Evolutionary conservation across 1,140 invertebrate species (phyloP).

Genomic region (Microplitis demolitor): DNA sequence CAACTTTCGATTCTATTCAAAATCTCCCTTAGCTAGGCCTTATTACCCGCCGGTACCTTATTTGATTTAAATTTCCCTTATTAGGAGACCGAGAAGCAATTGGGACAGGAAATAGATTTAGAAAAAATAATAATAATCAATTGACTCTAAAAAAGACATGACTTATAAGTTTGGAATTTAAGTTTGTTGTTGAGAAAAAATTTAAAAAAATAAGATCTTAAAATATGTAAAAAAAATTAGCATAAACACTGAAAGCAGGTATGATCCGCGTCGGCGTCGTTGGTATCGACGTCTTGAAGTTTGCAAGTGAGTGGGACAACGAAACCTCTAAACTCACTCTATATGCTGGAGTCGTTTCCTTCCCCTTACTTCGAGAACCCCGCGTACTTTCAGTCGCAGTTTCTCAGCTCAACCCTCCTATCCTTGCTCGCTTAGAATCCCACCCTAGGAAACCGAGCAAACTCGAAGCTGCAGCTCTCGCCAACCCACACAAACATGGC

Average conservation of each 20-base stretch:
- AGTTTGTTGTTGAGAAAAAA: no score
- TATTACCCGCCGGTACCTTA: no score
- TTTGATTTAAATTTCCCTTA: no score
- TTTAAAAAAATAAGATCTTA: no score
- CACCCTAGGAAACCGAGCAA: constrained; percentile 29
- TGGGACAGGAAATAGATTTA: no score
- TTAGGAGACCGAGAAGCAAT: no score
- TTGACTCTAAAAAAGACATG: no score
- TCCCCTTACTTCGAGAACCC: not conserved
- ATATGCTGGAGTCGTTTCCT: constrained; percentile 16
- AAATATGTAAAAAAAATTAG: not conserved
- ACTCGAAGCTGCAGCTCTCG: constrained; percentile 1
- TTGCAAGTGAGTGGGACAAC: constrained; percentile 11
- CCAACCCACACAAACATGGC: constrained; percentile 19
- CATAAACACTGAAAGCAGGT: not conserved
- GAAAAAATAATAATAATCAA: no score
- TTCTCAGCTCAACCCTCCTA: constrained; percentile 17
- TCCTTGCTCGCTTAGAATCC: constrained; percentile 9
- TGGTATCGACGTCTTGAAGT: constrained; percentile 34
- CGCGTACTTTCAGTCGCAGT: constrained; percentile 18
- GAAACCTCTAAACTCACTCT: not conserved
- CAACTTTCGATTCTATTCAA: no score
- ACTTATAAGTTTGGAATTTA: no score
- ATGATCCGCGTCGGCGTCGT: constrained; percentile 29
- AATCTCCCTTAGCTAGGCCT: no score